Evolutionary conservation across 2,888 invertebrate species (phyloP).

Genomic region (Galerucella pusilla): DNA sequence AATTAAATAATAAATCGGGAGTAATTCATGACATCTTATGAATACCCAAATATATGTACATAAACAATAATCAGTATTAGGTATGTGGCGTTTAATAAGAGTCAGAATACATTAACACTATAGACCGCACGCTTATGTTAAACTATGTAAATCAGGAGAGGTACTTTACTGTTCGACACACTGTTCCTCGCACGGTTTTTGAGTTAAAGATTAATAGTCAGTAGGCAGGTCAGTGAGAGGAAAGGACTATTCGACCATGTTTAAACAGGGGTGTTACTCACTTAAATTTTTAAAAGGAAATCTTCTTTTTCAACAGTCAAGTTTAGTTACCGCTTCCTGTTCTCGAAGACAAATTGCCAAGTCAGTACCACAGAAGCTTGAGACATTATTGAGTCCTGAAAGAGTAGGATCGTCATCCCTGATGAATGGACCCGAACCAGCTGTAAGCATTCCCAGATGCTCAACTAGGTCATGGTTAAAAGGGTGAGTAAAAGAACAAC

Average conservation of each 20-base stretch:
- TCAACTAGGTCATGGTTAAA: too few relatives aligned
- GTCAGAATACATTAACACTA: constrained; percentile 55
- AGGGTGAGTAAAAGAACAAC: too few relatives aligned
- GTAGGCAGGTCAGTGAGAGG: constrained; percentile 39
- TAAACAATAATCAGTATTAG: constrained; percentile 53
- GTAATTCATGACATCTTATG: constrained; percentile 41
- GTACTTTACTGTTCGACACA: constrained; percentile 51
- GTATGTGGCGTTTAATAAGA: constrained; percentile 53
- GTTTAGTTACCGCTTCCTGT: too few relatives aligned
- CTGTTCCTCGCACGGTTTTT: constrained; percentile 43
- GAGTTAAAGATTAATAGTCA: constrained; percentile 48
- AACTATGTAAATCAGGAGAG: constrained; percentile 57
- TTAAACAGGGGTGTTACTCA: background rate
- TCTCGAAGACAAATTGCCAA: too few relatives aligned
- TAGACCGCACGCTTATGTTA: constrained; percentile 58
- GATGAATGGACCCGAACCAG: too few relatives aligned
- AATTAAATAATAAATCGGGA: constrained; percentile 37
- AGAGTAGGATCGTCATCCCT: too few relatives aligned
- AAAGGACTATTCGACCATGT: constrained; percentile 1
- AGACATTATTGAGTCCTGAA: too few relatives aligned
- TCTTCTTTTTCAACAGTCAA: background rate
- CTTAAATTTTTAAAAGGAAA: background rate
- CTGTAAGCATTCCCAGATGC: too few relatives aligned
- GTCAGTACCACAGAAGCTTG: too few relatives aligned
- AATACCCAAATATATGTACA: constrained; percentile 41